Evolutionary conservation across 2,113 vertebrate species (phyloP).

Genomic region (Empidonax alnorum): DNA sequence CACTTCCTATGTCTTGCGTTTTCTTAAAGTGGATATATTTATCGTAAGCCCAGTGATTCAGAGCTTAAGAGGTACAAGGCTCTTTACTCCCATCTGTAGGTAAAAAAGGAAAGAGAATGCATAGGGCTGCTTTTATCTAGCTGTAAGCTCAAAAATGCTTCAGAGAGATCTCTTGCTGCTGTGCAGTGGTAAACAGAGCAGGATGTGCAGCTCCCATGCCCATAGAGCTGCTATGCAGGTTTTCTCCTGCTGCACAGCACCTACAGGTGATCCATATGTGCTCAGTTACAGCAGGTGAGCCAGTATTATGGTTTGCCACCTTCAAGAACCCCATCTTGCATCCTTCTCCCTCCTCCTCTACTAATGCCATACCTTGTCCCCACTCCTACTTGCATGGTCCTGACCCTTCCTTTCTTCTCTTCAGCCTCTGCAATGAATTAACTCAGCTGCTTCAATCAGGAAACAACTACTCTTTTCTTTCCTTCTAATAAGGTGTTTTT

Average conservation of each 20-base stretch:
- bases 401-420: neutral
- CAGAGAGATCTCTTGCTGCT: neutral
- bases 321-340: neutral
- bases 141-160: neutral
- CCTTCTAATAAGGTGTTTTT: neutral
- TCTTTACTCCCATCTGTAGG: conserved; percentile 16
- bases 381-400: neutral
- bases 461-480: neutral
- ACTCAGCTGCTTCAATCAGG: neutral
- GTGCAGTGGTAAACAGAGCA: neutral
- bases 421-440: neutral
- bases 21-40: neutral
- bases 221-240: neutral
- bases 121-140: neutral
- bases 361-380: neutral
- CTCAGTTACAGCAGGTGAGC: neutral
- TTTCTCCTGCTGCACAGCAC: neutral
- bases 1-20: conserved; percentile 1
- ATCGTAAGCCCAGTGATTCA: neutral
- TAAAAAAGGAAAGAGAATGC: neutral
- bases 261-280: neutral
- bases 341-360: neutral
- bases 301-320: neutral
- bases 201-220: neutral
- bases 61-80: neutral